Conservation (phyloP, 2,888 invertebrate genomes). For the Xestia ashworthii region DNA sequence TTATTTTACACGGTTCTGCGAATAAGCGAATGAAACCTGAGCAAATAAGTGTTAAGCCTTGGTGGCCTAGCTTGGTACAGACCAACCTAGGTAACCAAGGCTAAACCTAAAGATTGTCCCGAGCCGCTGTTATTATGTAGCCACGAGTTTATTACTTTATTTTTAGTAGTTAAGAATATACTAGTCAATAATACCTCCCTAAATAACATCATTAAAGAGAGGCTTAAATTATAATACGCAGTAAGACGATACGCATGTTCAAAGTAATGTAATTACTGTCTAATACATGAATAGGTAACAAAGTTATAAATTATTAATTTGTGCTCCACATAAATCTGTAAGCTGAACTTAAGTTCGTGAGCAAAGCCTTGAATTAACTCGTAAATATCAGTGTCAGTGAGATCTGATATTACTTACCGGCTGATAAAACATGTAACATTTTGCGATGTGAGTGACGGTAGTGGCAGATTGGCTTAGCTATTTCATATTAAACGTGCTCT, state of each 20-base stretch:
- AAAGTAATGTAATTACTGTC: slow-evolving; percentile 43
- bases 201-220: slow-evolving; percentile 15
- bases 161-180: not conserved
- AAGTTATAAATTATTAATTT: slow-evolving; percentile 54
- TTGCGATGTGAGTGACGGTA: not conserved
- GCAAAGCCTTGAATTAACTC: slow-evolving; percentile 34
- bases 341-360: slow-evolving; percentile 34
- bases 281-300: slow-evolving; percentile 19
- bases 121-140: no score
- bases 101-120: no score
- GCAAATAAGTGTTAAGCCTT: no score
- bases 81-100: no score
- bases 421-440: slow-evolving; percentile 10
- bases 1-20: slow-evolving; percentile 17
- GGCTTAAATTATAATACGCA: slow-evolving; percentile 22
- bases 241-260: slow-evolving; percentile 34
- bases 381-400: slow-evolving; percentile 10
- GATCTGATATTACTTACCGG: not conserved
- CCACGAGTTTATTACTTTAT: no score
- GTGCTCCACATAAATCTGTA: slow-evolving; percentile 42
- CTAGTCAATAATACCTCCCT: not conserved
- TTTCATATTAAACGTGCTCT: not conserved
- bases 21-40: slow-evolving; percentile 11
- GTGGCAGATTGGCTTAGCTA: not conserved
- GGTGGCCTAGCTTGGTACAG: no score